A percentile compares a stretch with the other conserved stretches of the same genome.
phyloP scores from a whole-genome alignment of 2,888 invertebrate genomes.

The Cryptocephalus primarius region DNA sequence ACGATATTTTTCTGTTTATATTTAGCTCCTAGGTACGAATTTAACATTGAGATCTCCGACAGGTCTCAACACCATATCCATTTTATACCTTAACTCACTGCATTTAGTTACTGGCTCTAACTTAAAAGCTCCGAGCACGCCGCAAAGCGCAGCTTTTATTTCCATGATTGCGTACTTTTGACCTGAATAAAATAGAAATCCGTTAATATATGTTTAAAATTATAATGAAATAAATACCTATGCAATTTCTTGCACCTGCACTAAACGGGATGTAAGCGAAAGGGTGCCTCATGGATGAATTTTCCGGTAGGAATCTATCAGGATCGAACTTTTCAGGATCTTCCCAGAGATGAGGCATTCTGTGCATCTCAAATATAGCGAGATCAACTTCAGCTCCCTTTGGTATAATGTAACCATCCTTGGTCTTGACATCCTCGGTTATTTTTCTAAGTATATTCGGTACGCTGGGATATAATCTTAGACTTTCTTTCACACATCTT shows the following conservation, averaged over 20 bases:
- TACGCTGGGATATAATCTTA: conserved; percentile 18
- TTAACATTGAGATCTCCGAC: conserved; percentile 30
- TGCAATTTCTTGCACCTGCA: conserved; percentile 36
- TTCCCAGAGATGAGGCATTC: conserved; percentile 36
- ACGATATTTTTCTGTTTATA: too few species aligned
- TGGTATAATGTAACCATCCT: conserved; percentile 32
- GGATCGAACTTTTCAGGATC: conserved; percentile 28
- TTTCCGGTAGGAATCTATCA: conserved; percentile 34
- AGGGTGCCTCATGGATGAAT: conserved; percentile 30
- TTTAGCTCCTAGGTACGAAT: conserved; percentile 4
- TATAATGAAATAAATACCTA: conserved; percentile 14
- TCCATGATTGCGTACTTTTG: conserved; percentile 55
- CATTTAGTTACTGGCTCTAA: conserved; percentile 38
- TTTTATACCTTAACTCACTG: conserved; percentile 34
- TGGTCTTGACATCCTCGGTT: conserved; percentile 16
- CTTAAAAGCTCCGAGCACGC: conserved; percentile 42
- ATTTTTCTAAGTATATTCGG: conserved; percentile 26
- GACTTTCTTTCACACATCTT: conserved; percentile 17
- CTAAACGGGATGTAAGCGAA: conserved; percentile 36
- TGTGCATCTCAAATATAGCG: conserved; percentile 34
- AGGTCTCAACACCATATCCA: conserved; percentile 41
- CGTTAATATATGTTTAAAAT: too few species aligned
- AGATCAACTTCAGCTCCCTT: conserved; percentile 10
- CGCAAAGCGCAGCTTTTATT: conserved; percentile 45
- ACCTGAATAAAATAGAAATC: conserved; percentile 29